A percentile compares a stretch with the other conserved stretches of the same genome.
phyloP scores from a whole-genome alignment of 2,888 invertebrate species.

The Cephus spinipes region DNA sequence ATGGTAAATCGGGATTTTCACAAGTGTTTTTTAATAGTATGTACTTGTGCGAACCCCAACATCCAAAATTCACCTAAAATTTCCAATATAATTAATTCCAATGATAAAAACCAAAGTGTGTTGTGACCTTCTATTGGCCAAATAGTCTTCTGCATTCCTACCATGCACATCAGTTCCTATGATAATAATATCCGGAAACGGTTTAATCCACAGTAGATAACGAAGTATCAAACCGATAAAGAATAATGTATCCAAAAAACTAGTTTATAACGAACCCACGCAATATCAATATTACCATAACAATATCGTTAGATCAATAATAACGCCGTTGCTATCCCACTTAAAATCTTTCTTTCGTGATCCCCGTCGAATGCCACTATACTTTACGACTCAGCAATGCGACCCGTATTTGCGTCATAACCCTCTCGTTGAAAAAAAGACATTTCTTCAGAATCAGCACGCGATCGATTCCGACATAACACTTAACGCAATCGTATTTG shows the following conservation, averaged over 20 bases:
- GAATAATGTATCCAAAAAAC: not conserved
- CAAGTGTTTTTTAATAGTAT: not conserved
- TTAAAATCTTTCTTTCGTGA: not conserved
- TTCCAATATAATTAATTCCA: not conserved
- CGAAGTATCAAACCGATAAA: not conserved
- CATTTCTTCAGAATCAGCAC: not conserved
- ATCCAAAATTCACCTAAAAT: not conserved
- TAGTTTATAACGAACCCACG: not conserved
- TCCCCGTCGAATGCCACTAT: not conserved
- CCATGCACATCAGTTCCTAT: not conserved
- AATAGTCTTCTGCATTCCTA: not conserved
- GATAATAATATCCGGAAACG: not conserved
- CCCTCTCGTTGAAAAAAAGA: not conserved
- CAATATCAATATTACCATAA: not conserved
- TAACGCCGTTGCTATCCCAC: not conserved
- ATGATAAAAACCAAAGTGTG: not conserved
- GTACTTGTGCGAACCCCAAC: too few relatives aligned
- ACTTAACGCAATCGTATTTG: not conserved
- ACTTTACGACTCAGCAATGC: not conserved
- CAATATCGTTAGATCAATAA: not conserved
- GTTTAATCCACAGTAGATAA: not conserved
- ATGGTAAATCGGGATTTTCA: not conserved
- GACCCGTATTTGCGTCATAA: not conserved
- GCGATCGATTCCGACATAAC: not conserved
- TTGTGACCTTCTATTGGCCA: not conserved